Conservation (phyloP, 2,888 invertebrate species). For the Chrysodeixis includens region DNA sequence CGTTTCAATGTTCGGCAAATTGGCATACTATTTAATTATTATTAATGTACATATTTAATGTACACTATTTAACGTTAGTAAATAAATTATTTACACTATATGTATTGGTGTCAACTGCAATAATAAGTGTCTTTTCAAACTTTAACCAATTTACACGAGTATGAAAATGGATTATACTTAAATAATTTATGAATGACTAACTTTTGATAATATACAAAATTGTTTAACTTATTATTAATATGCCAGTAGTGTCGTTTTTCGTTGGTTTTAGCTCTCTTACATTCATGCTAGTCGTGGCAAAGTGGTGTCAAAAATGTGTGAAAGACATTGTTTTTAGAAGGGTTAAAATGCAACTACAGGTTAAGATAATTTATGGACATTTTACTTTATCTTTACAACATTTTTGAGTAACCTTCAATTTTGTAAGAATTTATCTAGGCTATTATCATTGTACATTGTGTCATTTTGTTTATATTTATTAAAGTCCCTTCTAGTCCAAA, state of each 20-base stretch:
- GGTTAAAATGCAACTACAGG: background rate
- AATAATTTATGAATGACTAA: slow-evolving; percentile 18
- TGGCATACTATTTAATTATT: too few species aligned
- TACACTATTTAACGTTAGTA: slow-evolving; percentile 22
- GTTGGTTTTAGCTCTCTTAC: background rate
- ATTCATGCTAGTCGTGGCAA: slow-evolving; percentile 1
- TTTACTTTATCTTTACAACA: background rate
- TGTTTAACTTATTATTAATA: background rate
- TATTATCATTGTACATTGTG: too few species aligned
- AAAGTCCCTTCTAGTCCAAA: background rate
- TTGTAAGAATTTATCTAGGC: too few species aligned
- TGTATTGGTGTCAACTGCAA: slow-evolving; percentile 18
- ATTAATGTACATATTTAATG: too few species aligned
- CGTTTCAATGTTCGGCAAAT: too few species aligned
- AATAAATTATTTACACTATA: slow-evolving; percentile 40
- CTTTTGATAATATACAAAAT: slow-evolving; percentile 23
- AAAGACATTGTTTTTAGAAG: background rate
- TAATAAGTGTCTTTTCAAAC: slow-evolving; percentile 46
- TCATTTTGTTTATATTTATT: too few species aligned
- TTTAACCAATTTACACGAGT: slow-evolving; percentile 18
- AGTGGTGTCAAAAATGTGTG: background rate
- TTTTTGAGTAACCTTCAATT: background rate
- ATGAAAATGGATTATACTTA: slow-evolving; percentile 22
- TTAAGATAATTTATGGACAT: background rate
- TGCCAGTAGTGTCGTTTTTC: slow-evolving; percentile 1